Base-by-base conservation (phyloP, 2,113 vertebrate species). In the Ornithorhynchus anatinus region DNA sequence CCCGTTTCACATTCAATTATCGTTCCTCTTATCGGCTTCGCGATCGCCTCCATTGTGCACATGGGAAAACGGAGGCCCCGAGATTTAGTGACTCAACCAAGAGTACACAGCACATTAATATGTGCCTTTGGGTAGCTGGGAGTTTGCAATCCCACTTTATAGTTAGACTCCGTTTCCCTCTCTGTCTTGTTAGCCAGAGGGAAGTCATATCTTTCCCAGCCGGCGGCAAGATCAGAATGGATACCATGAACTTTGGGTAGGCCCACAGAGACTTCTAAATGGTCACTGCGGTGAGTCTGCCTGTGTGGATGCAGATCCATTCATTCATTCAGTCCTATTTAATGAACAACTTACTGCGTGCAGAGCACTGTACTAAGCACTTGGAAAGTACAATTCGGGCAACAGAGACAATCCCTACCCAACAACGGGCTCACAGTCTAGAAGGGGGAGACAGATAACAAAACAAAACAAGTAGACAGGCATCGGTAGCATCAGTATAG, bases 131-230 rank as follows among this genome's bases (percentile, higher is more conserved):
- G 17, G 5, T 22, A n/a, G n/a, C 40, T 29, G 38, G 12, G 12
- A 32, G 37, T 53, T 52, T 38, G 27, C 12, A 3, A 13, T n/a
- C 45, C n/a, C n/a, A n/a, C n/a, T n/a, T n/a, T n/a, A n/a, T n/a
- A n/a, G n/a, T n/a, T n/a, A n/a, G n/a, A n/a, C n/a, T n/a, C n/a
- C 0, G 5, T 20, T 29, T 8, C 5, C 7, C 20, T 33, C 5
- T 1, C 25, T 23, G 17, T 22, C n/a, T 52, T 60, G 27, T 17
- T 45, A 44, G 53, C 31, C 23, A 23, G 35, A 37, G 36, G 22
- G 39, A 66, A 54, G 19, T 20, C 3, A 31, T 13, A 2, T 47
- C 35, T 43, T 70, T 22, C 11, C 14, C 20, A 16, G 16, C 29
- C 10, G 38, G 4, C 2, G 29, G 25, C 15, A 48, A 9, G 1